These are phyloP conservation scores for Drosophila kanekoi DNA, from an alignment of 2,888 invertebrate genomes.

Conservation along the genomic window DNA sequence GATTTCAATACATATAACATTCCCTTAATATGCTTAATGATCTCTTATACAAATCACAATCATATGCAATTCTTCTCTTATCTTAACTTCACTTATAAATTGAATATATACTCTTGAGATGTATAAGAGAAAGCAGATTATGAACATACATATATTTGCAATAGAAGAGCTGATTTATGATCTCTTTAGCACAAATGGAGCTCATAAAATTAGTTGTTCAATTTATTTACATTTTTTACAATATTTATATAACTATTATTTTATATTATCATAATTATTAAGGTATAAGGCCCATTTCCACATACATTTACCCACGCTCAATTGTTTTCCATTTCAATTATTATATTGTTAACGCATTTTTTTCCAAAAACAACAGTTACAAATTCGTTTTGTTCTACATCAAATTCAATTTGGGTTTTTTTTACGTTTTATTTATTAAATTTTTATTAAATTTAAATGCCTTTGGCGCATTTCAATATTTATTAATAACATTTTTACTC, in stretches of 20 bases:
- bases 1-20: too few relatives aligned
- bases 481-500: conserved; percentile 27
- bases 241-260: not conserved
- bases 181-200: not conserved
- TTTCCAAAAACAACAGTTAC: conserved; percentile 16
- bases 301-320: not conserved
- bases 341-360: conserved; percentile 21
- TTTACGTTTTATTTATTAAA: conserved; percentile 29
- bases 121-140: not conserved
- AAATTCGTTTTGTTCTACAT: conserved; percentile 21
- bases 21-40: too few relatives aligned
- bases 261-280: not conserved
- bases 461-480: conserved; percentile 28
- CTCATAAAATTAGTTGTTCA: too few relatives aligned
- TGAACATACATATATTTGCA: conserved; percentile 1
- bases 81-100: too few relatives aligned
- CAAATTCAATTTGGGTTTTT: conserved; percentile 25
- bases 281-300: not conserved
- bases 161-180: not conserved
- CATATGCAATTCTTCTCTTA: too few relatives aligned
- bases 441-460: conserved; percentile 50
- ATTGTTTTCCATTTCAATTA: conserved; percentile 21
- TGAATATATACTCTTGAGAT: not conserved
- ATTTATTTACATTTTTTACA: not conserved
- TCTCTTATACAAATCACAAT: too few relatives aligned